A percentile compares a stretch with the other conserved stretches of the same genome.
Conservation (phyloP, 2,113 vertebrate genomes). For the Mustelus asterias region DNA sequence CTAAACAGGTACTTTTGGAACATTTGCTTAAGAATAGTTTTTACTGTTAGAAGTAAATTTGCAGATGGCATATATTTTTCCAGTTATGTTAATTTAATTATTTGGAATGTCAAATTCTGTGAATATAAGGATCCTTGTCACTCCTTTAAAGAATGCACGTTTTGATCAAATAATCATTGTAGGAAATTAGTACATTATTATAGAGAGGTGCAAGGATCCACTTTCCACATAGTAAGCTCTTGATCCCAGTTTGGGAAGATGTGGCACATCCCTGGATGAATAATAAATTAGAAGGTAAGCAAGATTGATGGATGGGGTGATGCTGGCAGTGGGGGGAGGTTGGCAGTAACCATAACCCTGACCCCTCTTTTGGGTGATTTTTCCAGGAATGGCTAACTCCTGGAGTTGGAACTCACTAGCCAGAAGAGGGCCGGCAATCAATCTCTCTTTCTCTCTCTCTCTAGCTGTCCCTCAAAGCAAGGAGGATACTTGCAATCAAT, state of each 20-base stretch:
- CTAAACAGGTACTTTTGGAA: constrained; percentile 9
- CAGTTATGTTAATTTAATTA: not conserved
- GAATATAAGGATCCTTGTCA: not conserved
- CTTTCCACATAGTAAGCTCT: not conserved
- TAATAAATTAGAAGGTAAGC: not conserved
- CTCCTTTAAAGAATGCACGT: not conserved
- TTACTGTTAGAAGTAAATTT: not conserved
- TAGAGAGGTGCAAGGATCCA: not conserved
- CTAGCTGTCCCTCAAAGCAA: too few species aligned
- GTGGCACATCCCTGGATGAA: not conserved
- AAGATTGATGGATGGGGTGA: not conserved
- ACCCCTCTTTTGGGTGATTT: too few species aligned
- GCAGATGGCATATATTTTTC: not conserved
- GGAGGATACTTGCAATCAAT: too few species aligned
- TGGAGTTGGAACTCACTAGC: too few species aligned
- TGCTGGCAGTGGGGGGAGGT: too few species aligned
- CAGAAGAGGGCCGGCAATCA: too few species aligned
- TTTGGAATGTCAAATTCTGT: not conserved
- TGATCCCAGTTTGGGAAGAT: not conserved
- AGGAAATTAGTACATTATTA: not conserved
- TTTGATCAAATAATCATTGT: not conserved
- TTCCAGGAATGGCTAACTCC: too few species aligned
- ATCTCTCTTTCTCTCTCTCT: too few species aligned
- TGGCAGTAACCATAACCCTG: too few species aligned
- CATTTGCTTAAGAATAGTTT: not conserved